These are phyloP conservation scores for Cydia splendana DNA, from an alignment of 1,140 invertebrate genomes.

Conservation along the genomic window DNA sequence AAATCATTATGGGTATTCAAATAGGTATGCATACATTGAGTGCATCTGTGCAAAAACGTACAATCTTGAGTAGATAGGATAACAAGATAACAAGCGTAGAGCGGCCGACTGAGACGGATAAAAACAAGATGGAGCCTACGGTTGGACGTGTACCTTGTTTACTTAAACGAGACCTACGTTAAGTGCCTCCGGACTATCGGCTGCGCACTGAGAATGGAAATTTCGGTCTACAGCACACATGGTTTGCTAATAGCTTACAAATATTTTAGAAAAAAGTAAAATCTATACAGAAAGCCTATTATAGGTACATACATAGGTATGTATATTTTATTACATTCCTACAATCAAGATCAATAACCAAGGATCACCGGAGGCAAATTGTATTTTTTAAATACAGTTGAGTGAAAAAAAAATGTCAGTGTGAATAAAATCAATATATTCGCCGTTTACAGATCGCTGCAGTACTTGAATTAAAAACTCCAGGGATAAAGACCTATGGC, in stretches of 20 bases:
- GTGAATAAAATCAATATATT: not conserved
- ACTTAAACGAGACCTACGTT: constrained; percentile 71
- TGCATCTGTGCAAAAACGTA: constrained; percentile 72
- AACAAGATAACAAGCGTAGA: constrained; percentile 77
- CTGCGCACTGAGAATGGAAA: constrained; percentile 40
- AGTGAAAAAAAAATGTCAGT: too few relatives aligned
- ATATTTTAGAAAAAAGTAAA: not conserved
- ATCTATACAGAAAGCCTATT: not conserved
- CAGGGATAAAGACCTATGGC: not conserved
- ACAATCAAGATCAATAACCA: too few relatives aligned
- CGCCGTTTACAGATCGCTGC: not conserved
- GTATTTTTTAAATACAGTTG: too few relatives aligned
- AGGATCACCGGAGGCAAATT: too few relatives aligned
- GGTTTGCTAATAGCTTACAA: not conserved
- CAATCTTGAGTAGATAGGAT: constrained; percentile 76
- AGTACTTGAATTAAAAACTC: constrained; percentile 11
- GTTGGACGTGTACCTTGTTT: constrained; percentile 71
- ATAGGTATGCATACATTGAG: constrained; percentile 67
- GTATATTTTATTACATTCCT: too few relatives aligned
- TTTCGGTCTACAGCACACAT: constrained; percentile 1
- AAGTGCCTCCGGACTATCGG: constrained; percentile 57
- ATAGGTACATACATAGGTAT: too few relatives aligned
- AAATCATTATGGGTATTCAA: constrained; percentile 37
- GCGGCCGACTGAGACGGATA: constrained; percentile 68
- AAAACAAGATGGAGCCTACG: constrained; percentile 72